Evolutionary conservation across 2,113 vertebrate genomes (phyloP).

Genomic region (Mastomys natalensis): DNA sequence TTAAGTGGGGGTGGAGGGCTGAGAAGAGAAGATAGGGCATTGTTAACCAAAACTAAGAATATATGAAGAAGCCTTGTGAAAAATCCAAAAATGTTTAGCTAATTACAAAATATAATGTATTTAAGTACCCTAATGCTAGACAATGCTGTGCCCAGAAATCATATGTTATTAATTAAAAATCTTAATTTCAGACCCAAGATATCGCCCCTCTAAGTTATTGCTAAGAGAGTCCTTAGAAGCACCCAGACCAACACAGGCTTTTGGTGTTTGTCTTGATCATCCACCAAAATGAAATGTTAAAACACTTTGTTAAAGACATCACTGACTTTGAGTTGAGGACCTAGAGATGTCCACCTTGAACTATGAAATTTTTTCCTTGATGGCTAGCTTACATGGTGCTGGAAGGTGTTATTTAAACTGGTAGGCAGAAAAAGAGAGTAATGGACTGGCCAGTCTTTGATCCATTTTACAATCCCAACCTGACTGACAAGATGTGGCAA

Average conservation of each 20-base stretch:
- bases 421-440: not conserved
- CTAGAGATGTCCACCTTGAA: not conserved
- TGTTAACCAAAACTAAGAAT: not conserved
- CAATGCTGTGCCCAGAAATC: not conserved
- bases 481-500: not conserved
- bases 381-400: no score
- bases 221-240: not conserved
- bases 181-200: not conserved
- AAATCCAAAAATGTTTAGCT: not conserved
- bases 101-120: not conserved
- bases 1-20: not conserved
- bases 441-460: not conserved
- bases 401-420: not conserved
- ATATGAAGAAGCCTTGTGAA: not conserved
- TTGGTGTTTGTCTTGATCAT: not conserved
- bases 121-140: not conserved
- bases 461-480: not conserved
- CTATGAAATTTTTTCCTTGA: not conserved
- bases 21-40: not conserved
- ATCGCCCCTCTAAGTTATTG: not conserved
- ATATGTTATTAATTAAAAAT: not conserved
- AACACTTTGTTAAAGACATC: not conserved
- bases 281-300: not conserved
- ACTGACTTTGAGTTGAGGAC: not conserved
- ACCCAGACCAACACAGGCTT: not conserved